Base-by-base conservation (phyloP, 2,797 vertebrate species). In the Schizopygopsis pylzovi region DNA sequence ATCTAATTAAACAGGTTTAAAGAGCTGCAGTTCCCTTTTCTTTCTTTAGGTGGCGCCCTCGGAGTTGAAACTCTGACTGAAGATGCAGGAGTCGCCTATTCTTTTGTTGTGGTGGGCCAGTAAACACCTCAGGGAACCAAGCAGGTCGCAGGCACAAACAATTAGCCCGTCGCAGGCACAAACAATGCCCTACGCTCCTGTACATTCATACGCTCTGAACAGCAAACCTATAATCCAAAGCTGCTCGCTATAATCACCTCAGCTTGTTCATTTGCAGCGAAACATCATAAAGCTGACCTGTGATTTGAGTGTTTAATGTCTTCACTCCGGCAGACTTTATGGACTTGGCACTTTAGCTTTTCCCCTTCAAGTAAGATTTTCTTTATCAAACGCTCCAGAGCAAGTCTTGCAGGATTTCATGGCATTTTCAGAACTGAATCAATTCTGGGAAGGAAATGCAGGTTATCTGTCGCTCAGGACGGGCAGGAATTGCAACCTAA, bases 371-470 rank as follows among this genome's bases (percentile, higher is more conserved):
- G 71, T 73, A 41, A 84, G 83, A 85, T 91, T 88, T 84, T 87
- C 81, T 91, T 91, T 86, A 89, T 92, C 82, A 92, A 89, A 88
- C 85, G 41, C 81, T 86, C 89, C 90, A 88, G 88, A 87, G 80
- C 65, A 88, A 87, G 82, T 78, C 79, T 87, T 90, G 85, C 90
- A 92, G 92, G 89, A 65, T 65, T 65, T 65, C 63, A 65, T 15
- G 0, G 63, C 63, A 89, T 91, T 90, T 91, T 93, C 91, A 91
- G 85, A 91, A 88, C 90, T 87, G 91, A 92, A 93, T 70, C 54
- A 85, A 86, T 89, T 75, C 85, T 75, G 72, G 61, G 59, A 75
- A 79, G 63, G 81, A 79, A 83, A 61, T 43, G 79, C 77, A 47
- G 77, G 79, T 78, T 83, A 80, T 85, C 41, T 43, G 78, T 86